Evolutionary conservation across 2,888 invertebrate species (phyloP).

Genomic region (Amiota mariae): DNA sequence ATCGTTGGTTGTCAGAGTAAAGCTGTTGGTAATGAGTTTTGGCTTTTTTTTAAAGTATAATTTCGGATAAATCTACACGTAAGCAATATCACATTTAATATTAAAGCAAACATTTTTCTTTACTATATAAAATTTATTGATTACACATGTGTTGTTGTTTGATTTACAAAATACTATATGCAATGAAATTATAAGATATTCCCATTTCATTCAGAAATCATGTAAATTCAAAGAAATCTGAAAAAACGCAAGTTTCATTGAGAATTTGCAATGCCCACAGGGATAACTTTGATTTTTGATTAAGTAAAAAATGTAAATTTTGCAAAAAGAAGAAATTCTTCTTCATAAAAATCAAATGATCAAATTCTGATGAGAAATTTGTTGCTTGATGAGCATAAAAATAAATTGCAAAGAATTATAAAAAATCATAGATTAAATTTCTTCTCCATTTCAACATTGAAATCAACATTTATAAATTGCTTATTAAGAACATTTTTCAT

Average conservation of each 20-base stretch:
- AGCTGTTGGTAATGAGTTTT: constrained; percentile 2
- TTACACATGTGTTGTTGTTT: too few relatives aligned
- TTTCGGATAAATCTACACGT: not conserved
- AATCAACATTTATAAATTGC: constrained; percentile 31
- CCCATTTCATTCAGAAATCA: not conserved
- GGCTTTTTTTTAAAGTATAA: constrained; percentile 2
- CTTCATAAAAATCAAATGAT: not conserved
- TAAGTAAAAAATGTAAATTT: constrained; percentile 59
- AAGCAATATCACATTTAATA: not conserved
- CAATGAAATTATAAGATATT: not conserved
- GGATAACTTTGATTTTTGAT: constrained; percentile 55
- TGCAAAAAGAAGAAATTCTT: not conserved
- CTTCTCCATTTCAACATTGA: not conserved
- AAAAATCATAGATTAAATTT: constrained; percentile 29
- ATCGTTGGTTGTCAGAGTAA: constrained; percentile 15
- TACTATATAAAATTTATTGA: too few relatives aligned
- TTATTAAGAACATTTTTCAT: constrained; percentile 35
- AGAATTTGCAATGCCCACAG: constrained; percentile 51
- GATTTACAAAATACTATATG: too few relatives aligned
- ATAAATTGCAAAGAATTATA: constrained; percentile 31
- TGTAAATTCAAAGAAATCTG: not conserved
- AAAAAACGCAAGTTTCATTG: not conserved
- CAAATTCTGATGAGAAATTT: not conserved
- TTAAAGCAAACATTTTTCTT: not conserved
- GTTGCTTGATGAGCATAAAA: not conserved